phyloP scores from a whole-genome alignment of 1,140 invertebrate species.

The Meloidogyne exigua region DNA sequence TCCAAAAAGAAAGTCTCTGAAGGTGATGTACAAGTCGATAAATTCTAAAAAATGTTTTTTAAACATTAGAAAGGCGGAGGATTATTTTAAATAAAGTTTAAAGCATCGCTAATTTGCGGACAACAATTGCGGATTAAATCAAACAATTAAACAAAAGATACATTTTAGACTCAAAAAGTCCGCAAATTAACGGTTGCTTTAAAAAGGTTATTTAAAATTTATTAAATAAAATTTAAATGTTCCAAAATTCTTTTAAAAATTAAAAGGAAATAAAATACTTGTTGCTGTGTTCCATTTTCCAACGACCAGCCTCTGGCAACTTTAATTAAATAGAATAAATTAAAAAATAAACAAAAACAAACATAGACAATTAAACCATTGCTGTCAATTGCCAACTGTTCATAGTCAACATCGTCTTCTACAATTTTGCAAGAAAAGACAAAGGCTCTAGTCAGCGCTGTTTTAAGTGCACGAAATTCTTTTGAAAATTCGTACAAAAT shows the following conservation, averaged over 20 bases:
- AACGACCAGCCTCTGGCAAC: not conserved
- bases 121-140: too few relatives aligned
- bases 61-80: too few relatives aligned
- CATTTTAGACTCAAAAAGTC: too few relatives aligned
- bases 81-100: too few relatives aligned
- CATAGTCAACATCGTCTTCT: not conserved
- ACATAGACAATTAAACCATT: not conserved
- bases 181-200: too few relatives aligned
- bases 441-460: not conserved
- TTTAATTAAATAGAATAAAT: not conserved
- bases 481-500: not conserved
- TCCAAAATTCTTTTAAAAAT: too few relatives aligned
- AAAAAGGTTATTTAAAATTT: too few relatives aligned
- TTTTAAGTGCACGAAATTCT: not conserved
- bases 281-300: not conserved
- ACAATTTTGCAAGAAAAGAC: not conserved
- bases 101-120: too few relatives aligned
- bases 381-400: not conserved
- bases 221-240: too few relatives aligned
- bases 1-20: not conserved
- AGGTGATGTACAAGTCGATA: not conserved
- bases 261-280: too few relatives aligned
- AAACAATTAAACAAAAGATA: too few relatives aligned
- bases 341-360: not conserved
- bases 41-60: not conserved